These are phyloP conservation scores for Halcyon badia DNA, from an alignment of 2,797 vertebrate genomes.

Conservation along the genomic window DNA sequence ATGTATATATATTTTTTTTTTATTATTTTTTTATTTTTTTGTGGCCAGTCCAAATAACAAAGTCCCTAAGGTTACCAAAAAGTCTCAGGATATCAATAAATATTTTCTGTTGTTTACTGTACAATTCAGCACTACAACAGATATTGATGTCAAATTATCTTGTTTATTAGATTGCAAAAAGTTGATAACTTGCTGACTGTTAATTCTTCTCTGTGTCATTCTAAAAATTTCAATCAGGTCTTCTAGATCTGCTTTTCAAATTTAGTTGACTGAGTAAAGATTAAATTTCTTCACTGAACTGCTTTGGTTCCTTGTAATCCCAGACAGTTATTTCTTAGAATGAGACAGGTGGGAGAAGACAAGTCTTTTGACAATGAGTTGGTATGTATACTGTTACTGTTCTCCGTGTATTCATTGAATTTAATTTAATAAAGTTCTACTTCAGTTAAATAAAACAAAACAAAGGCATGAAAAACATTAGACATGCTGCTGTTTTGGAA, in stretches of 20 bases:
- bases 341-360: background rate
- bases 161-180: background rate
- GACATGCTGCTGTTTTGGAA: background rate
- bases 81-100: background rate
- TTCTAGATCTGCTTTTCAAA: background rate
- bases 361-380: background rate
- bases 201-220: background rate
- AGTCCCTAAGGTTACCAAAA: background rate
- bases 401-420: background rate
- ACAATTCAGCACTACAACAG: background rate
- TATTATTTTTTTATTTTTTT: background rate
- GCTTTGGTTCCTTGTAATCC: background rate
- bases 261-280: background rate
- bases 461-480: background rate
- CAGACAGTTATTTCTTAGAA: background rate
- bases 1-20: background rate
- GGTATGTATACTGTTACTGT: background rate
- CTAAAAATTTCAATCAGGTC: background rate
- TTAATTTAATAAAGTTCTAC: background rate
- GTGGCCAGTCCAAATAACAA: background rate
- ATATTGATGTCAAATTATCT: background rate
- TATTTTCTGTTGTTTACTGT: background rate
- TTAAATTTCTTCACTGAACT: background rate
- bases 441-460: background rate
- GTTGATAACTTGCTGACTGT: background rate